Base-by-base conservation (phyloP, 2,888 invertebrate genomes). In the Baccha elongata region DNA sequence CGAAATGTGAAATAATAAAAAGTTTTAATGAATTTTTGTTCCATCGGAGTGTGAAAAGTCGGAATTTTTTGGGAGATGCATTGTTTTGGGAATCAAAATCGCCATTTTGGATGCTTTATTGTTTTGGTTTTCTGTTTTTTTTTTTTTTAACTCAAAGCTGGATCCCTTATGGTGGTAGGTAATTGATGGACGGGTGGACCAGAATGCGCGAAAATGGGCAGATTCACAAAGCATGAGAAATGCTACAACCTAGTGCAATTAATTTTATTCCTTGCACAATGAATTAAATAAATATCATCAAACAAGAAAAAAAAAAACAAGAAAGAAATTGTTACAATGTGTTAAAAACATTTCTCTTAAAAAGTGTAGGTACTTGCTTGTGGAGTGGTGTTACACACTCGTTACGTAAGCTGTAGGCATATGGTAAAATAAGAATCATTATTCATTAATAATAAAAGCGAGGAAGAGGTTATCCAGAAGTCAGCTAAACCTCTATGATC, bases 41-140 rank as follows among this genome's bases (percentile, higher is more conserved):
- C 87, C 88, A 88, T 86, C 88, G 88, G 88, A 89, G 88, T 88
- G 89, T 89, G 87, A 89, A 89, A 88, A 88, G 88, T 87, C 87
- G 86, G 85, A 87, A 86, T 86, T 85, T 86, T 87, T 86, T 72
- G 48, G 50, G 72, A 11, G 55, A 68, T 65, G 62, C 83, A 83
- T 72, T 83, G 83, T 83, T 83, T 76, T 83, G 76, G 71, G 83
- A 83, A 76, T 83, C 83, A 76, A 83, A 83, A 83, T 83, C 72
- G 48, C 83, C 83, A 83, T 83, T 83, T 78, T 67, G 76, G 62
- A 68, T 76, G 83, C 53, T 76, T 76, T 83, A 83, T 83, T 83
- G 83, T 83, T 83, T 72, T 65, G 42, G 76, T 55, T 71, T 65
- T 46, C 58, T 48, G 76, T 55, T 72, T 67, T 76, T 58, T 83